A percentile compares a stretch with the other conserved stretches of the same genome.
These are phyloP conservation scores for Falcaria lacertinaria DNA, from an alignment of 2,888 invertebrate genomes.

Conservation along the genomic window DNA sequence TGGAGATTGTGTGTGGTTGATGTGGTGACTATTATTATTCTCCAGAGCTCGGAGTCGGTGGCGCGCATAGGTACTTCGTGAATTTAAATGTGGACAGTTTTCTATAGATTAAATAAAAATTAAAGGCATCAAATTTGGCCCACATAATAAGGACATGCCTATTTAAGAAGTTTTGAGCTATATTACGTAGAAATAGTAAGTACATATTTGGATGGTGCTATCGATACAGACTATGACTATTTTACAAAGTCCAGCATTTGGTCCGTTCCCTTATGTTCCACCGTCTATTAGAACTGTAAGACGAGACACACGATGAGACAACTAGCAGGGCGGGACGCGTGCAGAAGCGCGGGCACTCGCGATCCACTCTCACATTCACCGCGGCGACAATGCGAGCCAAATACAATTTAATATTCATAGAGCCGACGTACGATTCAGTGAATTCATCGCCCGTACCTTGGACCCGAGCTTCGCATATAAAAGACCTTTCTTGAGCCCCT, in stretches of 20 bases:
- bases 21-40: conserved; percentile 1
- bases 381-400: conserved; percentile 70
- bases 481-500: conserved; percentile 66
- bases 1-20: conserved; percentile 37
- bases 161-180: no score
- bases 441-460: conserved; percentile 75
- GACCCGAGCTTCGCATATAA: conserved; percentile 71
- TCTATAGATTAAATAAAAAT: neutral
- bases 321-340: conserved; percentile 21
- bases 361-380: conserved; percentile 57
- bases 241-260: no score
- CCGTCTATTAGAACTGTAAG: no score
- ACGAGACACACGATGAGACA: neutral
- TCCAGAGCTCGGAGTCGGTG: conserved; percentile 19
- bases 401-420: conserved; percentile 79
- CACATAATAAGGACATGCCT: no score
- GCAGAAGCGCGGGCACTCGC: conserved; percentile 26
- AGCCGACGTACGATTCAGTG: conserved; percentile 74
- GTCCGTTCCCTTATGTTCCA: no score
- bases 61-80: conserved; percentile 13
- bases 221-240: no score
- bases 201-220: no score
- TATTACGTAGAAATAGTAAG: no score
- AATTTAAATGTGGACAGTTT: conserved; percentile 13
- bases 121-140: no score